These are phyloP conservation scores for Salvator merianae DNA, from an alignment of 2,113 vertebrate species.

Conservation along the genomic window DNA sequence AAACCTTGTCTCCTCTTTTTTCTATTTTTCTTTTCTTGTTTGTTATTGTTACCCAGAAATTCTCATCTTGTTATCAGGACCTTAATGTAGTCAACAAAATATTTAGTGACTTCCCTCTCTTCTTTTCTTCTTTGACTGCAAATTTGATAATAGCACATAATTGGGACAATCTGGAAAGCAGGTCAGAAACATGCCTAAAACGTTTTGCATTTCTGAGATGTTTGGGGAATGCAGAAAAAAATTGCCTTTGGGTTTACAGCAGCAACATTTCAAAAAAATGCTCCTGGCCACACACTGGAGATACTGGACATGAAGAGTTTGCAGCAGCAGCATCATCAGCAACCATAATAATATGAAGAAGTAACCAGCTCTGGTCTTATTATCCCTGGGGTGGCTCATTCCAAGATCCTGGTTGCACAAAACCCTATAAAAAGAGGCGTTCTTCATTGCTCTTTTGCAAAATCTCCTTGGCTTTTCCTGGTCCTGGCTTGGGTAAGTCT, in stretches of 20 bases:
- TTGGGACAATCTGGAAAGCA: not conserved
- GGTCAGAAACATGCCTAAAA: not conserved
- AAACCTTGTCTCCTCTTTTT: too few species aligned
- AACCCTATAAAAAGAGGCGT: slow-evolving; percentile 1
- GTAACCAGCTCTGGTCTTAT: too few species aligned
- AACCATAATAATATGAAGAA: too few species aligned
- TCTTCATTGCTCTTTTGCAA: too few species aligned
- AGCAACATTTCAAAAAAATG: not conserved
- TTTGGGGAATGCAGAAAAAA: not conserved
- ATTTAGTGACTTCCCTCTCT: not conserved
- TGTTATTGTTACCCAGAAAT: not conserved
- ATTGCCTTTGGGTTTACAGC: too few species aligned
- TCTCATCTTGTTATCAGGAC: not conserved
- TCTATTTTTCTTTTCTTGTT: not conserved
- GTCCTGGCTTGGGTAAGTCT: not conserved
- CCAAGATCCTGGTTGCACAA: not conserved
- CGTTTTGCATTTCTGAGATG: not conserved
- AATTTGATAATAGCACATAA: not conserved
- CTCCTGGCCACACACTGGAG: not conserved
- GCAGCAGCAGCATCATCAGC: too few species aligned
- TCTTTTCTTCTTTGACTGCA: not conserved
- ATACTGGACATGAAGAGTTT: too few species aligned
- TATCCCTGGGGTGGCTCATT: not conserved
- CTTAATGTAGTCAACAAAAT: not conserved
- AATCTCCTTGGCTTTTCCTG: not conserved